These are phyloP conservation scores for Fundulus diaphanus DNA, from an alignment of 2,797 vertebrate genomes.

Conservation along the genomic window DNA sequence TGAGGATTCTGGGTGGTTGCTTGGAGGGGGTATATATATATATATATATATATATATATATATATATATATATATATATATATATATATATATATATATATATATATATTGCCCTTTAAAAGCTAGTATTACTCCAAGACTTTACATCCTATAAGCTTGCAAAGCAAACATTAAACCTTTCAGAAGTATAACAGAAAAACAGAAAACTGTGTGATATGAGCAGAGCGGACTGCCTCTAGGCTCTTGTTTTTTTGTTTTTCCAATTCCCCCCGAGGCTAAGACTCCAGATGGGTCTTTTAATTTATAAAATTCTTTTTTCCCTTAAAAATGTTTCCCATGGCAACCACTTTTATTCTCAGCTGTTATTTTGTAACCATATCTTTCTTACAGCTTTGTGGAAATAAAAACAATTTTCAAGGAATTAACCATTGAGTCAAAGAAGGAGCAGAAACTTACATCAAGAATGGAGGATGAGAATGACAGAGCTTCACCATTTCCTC, in stretches of 20 bases:
- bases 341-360: conserved; percentile 45
- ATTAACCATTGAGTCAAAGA: conserved; percentile 41
- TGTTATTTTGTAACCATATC: conserved; percentile 46
- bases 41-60: too few species aligned
- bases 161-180: conserved; percentile 55
- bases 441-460: conserved; percentile 28
- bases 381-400: conserved; percentile 39
- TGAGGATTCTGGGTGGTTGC: too few species aligned
- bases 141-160: conserved; percentile 32
- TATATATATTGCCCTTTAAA: conserved; percentile 10
- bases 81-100: too few species aligned
- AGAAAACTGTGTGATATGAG: conserved; percentile 48
- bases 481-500: conserved; percentile 56
- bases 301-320: conserved; percentile 58
- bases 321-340: conserved; percentile 56
- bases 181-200: conserved; percentile 45
- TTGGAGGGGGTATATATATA: too few species aligned
- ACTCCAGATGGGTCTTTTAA: conserved; percentile 66
- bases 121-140: conserved; percentile 12
- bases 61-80: too few species aligned
- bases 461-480: conserved; percentile 31
- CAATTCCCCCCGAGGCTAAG: conserved; percentile 64
- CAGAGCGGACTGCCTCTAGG: conserved; percentile 65
- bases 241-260: conserved; percentile 75
- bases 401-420: conserved; percentile 33